Evolutionary conservation across 2,797 vertebrate species (phyloP).

Genomic region (Nothura maculosa): DNA sequence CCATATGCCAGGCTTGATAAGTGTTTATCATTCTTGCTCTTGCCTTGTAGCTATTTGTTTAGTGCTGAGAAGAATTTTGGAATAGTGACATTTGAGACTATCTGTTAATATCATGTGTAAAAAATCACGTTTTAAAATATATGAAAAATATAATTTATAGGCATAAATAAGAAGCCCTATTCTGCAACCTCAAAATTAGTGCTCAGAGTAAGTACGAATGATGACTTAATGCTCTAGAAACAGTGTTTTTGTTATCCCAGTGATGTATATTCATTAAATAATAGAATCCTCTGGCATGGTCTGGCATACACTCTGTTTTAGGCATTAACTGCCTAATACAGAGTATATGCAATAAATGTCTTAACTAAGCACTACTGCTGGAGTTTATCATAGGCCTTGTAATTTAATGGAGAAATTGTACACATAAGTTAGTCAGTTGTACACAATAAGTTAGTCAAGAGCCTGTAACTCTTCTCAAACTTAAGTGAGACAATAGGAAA

Average conservation of each 20-base stretch:
- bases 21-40: background rate
- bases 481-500: background rate
- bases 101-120: background rate
- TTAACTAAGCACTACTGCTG: background rate
- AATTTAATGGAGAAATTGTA: background rate
- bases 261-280: background rate
- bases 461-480: no score
- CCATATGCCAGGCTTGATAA: background rate
- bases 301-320: no score
- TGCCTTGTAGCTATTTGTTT: background rate
- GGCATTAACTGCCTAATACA: background rate
- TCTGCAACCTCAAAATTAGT: background rate
- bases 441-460: no score
- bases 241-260: background rate
- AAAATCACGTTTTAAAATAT: background rate
- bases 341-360: background rate
- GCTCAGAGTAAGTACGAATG: background rate
- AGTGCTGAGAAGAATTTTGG: background rate
- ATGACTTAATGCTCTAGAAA: background rate
- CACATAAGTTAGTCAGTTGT: no score
- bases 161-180: background rate
- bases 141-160: background rate
- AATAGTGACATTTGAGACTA: background rate
- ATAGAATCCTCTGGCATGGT: background rate
- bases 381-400: background rate